phyloP scores from a whole-genome alignment of 2,797 vertebrate genomes.

The Acipenser ruthenus region DNA sequence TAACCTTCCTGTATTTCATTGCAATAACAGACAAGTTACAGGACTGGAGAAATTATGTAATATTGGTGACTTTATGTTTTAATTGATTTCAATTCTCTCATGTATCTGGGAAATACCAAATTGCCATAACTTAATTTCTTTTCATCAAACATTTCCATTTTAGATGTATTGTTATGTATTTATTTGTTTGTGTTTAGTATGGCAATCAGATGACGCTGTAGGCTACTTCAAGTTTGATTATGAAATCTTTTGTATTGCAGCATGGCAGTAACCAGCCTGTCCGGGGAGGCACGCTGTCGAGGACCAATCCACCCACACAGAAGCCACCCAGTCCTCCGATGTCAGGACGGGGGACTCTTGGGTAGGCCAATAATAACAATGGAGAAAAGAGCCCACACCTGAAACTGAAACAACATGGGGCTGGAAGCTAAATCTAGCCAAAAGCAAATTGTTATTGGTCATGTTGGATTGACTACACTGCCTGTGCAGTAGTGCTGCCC shows the following conservation, averaged over 20 bases:
- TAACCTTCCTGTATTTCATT: too few relatives aligned
- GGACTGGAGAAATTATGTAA: constrained; percentile 11
- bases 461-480: too few relatives aligned
- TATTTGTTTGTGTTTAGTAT: constrained; percentile 18
- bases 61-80: neutral
- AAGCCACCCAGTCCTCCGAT: constrained; percentile 96
- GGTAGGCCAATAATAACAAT: constrained; percentile 56
- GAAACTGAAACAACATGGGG: too few relatives aligned
- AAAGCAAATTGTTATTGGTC: too few relatives aligned
- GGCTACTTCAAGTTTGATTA: neutral
- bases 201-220: constrained; percentile 52
- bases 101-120: constrained; percentile 10
- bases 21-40: too few relatives aligned
- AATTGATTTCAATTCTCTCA: neutral
- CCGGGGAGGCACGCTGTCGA: constrained; percentile 89
- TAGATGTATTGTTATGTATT: neutral
- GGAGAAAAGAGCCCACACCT: too few relatives aligned
- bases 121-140: neutral
- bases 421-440: too few relatives aligned
- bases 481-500: too few relatives aligned
- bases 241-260: constrained; percentile 51
- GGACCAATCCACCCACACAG: constrained; percentile 97
- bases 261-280: constrained; percentile 93
- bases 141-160: neutral
- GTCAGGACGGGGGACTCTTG: constrained; percentile 88